Conservation (phyloP, 2,797 vertebrate genomes). For the Masticophis lateralis region DNA sequence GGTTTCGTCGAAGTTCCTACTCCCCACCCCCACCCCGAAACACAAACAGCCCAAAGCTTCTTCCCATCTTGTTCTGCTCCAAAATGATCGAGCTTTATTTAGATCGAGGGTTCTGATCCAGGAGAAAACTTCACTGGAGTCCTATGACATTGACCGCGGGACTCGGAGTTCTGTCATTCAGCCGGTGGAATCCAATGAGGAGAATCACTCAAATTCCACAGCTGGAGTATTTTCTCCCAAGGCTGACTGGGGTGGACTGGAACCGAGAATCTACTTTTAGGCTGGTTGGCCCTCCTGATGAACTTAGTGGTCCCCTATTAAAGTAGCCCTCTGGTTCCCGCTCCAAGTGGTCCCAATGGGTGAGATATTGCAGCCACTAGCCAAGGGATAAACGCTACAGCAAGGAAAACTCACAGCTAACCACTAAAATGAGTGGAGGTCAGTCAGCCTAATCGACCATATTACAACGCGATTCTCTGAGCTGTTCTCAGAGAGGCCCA, state of each 20-base stretch:
- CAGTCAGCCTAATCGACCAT: neutral
- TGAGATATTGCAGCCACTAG: neutral
- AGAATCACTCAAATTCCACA: neutral
- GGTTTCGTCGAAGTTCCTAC: neutral
- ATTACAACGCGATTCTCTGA: neutral
- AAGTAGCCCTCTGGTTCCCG: neutral
- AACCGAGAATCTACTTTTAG: neutral
- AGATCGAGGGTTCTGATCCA: neutral
- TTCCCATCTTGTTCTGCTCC: neutral
- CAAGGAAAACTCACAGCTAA: neutral
- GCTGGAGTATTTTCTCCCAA: neutral
- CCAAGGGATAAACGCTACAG: neutral
- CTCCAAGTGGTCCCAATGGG: neutral
- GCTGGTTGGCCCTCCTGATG: neutral
- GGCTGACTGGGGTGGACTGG: neutral
- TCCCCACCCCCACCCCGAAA: neutral
- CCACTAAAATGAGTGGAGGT: neutral
- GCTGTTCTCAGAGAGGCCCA: neutral
- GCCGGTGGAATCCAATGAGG: neutral
- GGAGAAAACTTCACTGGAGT: neutral
- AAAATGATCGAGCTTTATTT: neutral
- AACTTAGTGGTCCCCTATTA: neutral
- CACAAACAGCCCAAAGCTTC: neutral
- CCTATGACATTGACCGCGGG: neutral
- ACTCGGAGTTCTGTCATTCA: neutral